A percentile compares a stretch with the other conserved stretches of the same genome.
Conservation (phyloP, 1,140 invertebrate species). For the Solen grandis region DNA sequence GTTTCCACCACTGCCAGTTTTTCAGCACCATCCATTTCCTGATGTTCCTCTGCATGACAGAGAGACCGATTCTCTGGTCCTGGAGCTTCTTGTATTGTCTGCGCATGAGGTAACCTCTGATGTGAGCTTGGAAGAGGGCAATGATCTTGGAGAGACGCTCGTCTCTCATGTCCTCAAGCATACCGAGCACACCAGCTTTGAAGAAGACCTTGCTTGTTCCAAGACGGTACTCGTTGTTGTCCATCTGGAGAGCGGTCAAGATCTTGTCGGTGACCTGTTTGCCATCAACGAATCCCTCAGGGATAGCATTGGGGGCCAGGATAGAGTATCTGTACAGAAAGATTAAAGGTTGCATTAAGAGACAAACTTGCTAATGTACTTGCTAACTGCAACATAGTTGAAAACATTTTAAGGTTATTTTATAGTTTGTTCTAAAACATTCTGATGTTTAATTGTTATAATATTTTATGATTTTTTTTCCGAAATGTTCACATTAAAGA, state of each 20-base stretch:
- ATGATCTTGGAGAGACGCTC: conserved; percentile 98
- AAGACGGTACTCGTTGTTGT: conserved; percentile 93
- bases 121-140: conserved; percentile 97
- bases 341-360: too few species aligned
- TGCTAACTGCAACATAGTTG: too few species aligned
- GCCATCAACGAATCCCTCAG: conserved; percentile 87
- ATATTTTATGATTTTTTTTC: too few species aligned
- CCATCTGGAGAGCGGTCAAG: conserved; percentile 89
- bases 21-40: conserved; percentile 98
- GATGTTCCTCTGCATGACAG: conserved; percentile 98
- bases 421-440: too few species aligned
- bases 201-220: conserved; percentile 99
- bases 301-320: conserved; percentile 91
- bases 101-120: conserved; percentile 90
- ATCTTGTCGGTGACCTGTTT: conserved; percentile 91
- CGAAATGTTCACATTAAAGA: too few species aligned
- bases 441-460: too few species aligned
- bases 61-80: conserved; percentile 96
- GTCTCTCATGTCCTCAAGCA: conserved; percentile 99
- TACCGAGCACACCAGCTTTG: conserved; percentile 99
- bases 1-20: conserved; percentile 99
- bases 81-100: conserved; percentile 98
- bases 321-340: conserved; percentile 98
- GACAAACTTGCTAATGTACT: too few species aligned
- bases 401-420: too few species aligned